Percentiles rank a stretch among this genome's conserved stretches.
Evolutionary conservation across 1,140 invertebrate genomes (phyloP).

Genomic region (Drosophila lini): DNA sequence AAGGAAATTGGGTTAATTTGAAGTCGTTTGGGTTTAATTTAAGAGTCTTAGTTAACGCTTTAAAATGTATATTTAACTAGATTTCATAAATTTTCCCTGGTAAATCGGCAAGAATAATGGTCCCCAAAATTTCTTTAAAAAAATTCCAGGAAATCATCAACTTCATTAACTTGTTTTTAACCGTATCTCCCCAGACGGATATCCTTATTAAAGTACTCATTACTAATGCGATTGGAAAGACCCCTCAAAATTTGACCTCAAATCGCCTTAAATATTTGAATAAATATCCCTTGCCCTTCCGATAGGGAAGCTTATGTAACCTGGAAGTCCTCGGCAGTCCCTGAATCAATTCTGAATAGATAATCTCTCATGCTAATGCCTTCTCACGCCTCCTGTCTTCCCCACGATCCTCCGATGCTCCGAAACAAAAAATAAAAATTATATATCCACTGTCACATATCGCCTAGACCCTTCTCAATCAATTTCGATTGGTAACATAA

Average conservation of each 20-base stretch:
- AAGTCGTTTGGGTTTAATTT: neutral
- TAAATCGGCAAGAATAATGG: neutral
- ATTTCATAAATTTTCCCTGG: neutral
- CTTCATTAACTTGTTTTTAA: neutral
- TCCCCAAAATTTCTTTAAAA: neutral
- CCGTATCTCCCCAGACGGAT: constrained; percentile 20
- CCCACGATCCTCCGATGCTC: constrained; percentile 18
- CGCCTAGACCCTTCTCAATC: constrained; percentile 75
- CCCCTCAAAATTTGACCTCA: constrained; percentile 34
- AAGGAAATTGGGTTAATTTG: constrained; percentile 5
- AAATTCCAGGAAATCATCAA: constrained; percentile 13
- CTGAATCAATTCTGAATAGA: constrained; percentile 39
- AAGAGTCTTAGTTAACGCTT: neutral
- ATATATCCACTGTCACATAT: constrained; percentile 63
- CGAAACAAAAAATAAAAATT: neutral
- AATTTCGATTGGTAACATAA: constrained; percentile 61
- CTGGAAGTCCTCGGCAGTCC: constrained; percentile 26
- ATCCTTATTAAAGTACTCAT: constrained; percentile 15
- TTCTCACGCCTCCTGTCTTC: constrained; percentile 50
- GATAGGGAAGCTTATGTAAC: constrained; percentile 17
- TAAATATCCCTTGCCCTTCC: constrained; percentile 9
- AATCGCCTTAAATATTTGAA: constrained; percentile 44
- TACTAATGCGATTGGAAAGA: constrained; percentile 31
- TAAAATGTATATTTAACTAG: neutral
- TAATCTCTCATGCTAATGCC: constrained; percentile 52